These are phyloP conservation scores for Hemichromis elongatus DNA, from an alignment of 2,113 vertebrate species.

Conservation along the genomic window DNA sequence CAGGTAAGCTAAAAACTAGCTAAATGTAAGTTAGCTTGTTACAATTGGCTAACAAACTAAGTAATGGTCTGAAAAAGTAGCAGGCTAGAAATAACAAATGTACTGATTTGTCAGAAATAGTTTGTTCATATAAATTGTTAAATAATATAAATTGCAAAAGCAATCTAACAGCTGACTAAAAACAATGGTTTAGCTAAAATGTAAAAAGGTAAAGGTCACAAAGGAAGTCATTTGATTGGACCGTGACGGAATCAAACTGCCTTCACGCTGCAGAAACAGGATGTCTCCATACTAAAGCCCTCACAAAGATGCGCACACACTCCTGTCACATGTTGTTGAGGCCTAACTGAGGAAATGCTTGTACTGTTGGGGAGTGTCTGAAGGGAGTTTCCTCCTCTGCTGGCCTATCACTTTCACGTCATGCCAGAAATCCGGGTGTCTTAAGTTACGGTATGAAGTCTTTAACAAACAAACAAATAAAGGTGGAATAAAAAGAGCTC, in stretches of 20 bases:
- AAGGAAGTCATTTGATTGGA: background rate
- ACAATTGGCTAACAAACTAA: background rate
- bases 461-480: background rate
- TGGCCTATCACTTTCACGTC: background rate
- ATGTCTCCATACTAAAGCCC: background rate
- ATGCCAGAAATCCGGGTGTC: background rate
- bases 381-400: background rate
- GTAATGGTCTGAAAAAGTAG: background rate
- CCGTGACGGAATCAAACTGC: background rate
- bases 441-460: background rate
- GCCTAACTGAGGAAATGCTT: background rate
- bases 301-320: background rate
- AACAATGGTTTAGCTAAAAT: background rate
- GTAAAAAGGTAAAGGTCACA: background rate
- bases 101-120: background rate
- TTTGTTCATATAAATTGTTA: background rate
- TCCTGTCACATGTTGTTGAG: background rate
- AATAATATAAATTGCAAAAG: background rate
- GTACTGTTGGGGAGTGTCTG: background rate
- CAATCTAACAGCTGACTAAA: background rate
- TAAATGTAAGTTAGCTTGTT: background rate
- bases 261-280: background rate
- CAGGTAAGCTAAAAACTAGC: background rate
- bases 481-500: background rate
- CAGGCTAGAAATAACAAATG: background rate